phyloP scores from a whole-genome alignment of 2,797 vertebrate genomes.

The Labeo calbasu region DNA sequence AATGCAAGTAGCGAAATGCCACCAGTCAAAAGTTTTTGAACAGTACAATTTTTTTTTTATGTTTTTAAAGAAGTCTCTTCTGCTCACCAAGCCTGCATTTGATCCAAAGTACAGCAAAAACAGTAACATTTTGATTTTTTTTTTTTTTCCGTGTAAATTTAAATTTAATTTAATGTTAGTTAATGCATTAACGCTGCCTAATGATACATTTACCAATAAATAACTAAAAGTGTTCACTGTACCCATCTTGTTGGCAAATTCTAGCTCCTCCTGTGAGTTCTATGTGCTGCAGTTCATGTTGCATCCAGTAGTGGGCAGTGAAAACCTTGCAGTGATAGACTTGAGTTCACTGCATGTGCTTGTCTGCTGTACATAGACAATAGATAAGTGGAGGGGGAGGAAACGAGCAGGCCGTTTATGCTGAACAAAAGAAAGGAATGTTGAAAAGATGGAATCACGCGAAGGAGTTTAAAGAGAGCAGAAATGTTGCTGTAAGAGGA shows the following conservation, averaged over 20 bases:
- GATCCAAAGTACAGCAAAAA: too few relatives aligned
- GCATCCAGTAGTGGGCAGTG: slow-evolving; percentile 53
- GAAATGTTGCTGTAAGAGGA: neutral
- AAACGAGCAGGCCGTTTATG: neutral
- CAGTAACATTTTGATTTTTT: too few relatives aligned
- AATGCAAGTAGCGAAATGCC: too few relatives aligned
- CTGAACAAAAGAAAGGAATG: neutral
- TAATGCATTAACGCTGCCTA: neutral
- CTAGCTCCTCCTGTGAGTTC: neutral
- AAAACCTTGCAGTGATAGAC: neutral
- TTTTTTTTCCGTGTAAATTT: too few relatives aligned
- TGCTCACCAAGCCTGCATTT: too few relatives aligned
- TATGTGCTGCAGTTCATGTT: slow-evolving; percentile 18
- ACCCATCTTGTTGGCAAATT: neutral
- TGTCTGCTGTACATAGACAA: slow-evolving; percentile 15
- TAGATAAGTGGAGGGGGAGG: neutral
- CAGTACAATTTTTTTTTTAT: too few relatives aligned
- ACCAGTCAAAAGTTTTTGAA: too few relatives aligned
- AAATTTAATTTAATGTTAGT: neutral
- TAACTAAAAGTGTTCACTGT: neutral
- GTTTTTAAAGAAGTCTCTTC: too few relatives aligned
- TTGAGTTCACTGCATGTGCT: neutral
- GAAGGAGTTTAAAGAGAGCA: neutral
- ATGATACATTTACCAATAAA: neutral
- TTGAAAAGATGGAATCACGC: neutral